Base-by-base conservation (phyloP, 2,113 vertebrate genomes). In the Recurvirostra avosetta region DNA sequence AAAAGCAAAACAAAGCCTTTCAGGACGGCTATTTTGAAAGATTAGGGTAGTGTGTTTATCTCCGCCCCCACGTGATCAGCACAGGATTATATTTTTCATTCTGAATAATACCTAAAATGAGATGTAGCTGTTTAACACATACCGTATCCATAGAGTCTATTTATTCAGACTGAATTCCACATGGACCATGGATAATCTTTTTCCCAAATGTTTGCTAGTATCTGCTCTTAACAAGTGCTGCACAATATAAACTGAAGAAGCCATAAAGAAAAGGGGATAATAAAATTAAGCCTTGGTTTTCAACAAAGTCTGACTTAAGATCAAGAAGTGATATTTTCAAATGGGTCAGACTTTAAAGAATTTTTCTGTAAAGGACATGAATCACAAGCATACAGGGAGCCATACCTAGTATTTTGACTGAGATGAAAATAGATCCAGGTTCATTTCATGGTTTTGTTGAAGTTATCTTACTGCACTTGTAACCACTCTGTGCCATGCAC, bases 161-260 rank as follows among this genome's bases (percentile, higher is more conserved):
- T 95, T 97, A 96, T 94, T 92, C 82, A 79, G 50, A 66, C 84
- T 68, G 50, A 91, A 95, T 96, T 93, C 80, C 77, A 81, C 62
- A 52, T 50, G 88, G 74, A 65, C 75, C 30, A 49, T 43, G 38
- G 74, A 85, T 96, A 95, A 96, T 62, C 59, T 95, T 66, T 65
- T 73, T 30, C 78, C 83, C 59, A 94, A 92, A 81, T 92, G 85
- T 78, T 88, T 96, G 92, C 67, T 43, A 70, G 23, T 89, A 71
- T 93, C 75, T 85, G 53, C 82, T 94, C 59, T 89, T 96, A 89
- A 93, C 79, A 80, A 95, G 52, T 43, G 40, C 32, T 88, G 29
- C 49, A 45, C 76, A 83, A 25, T 71, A 88, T 92, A 97, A 94
- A 96, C 88, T 71, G 72, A 86, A 77, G 45, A 59, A 68, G 59